Percentiles rank a stretch among this genome's conserved stretches.
These are phyloP conservation scores for Romanogobio albipinnatus DNA, from an alignment of 2,113 vertebrate genomes.

Conservation along the genomic window DNA sequence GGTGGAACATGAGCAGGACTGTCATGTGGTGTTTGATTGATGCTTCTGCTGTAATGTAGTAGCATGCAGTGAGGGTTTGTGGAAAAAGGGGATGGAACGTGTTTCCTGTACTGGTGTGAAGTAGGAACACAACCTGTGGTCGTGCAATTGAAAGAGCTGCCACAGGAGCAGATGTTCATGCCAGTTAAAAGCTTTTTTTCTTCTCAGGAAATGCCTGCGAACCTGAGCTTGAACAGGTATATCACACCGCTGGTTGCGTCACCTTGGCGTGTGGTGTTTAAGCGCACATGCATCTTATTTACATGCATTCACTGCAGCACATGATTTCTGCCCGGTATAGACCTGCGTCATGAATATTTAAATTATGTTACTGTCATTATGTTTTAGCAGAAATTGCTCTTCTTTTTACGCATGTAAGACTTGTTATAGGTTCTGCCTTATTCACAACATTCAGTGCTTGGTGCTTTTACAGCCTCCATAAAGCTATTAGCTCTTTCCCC, in stretches of 20 bases:
- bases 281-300: neutral
- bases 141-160: neutral
- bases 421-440: neutral
- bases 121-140: slow-evolving; percentile 2
- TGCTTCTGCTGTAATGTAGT: slow-evolving; percentile 12
- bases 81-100: neutral
- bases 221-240: neutral
- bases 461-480: neutral
- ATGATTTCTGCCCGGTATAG: neutral
- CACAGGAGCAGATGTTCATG: slow-evolving; percentile 14
- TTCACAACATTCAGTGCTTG: neutral
- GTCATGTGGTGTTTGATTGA: slow-evolving; percentile 17
- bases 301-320: neutral
- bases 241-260: neutral
- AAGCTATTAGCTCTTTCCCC: neutral
- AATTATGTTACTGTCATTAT: neutral
- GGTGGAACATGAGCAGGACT: neutral
- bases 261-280: neutral
- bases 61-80: slow-evolving; percentile 1
- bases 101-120: neutral
- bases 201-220: neutral
- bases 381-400: neutral
- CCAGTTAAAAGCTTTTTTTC: neutral
- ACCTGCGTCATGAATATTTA: neutral
- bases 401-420: neutral